Base-by-base conservation (phyloP, 1,140 invertebrate species). In the Mamestra configurata region DNA sequence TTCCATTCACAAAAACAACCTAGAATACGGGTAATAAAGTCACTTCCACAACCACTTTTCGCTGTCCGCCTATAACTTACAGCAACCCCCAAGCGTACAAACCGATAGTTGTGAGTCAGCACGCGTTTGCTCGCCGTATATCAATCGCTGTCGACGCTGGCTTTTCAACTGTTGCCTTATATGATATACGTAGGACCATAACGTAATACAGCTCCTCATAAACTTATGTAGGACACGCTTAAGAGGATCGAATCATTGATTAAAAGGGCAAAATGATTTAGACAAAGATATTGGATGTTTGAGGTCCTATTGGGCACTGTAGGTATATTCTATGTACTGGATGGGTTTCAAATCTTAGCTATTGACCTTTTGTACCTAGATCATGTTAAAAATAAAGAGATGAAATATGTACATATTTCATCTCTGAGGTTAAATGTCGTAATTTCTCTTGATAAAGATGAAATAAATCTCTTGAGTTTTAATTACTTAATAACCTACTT, bases 81-180 rank as follows among this genome's bases (percentile, higher is more conserved):
- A 76, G 84, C 87, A 87, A 15, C 51, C 80, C 0, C 57, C 76
- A 78, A 78, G 66, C 76, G 79, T 86, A 84, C 81, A 89, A 88
- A 82, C 80, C 86, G 82, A 90, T 92, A 92, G 87, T 93, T 93
- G 87, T 90, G 84, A 94, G 91, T 94, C 91, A 83, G 87, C 84
- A 79, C 90, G 88, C 91, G 91, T 94, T 88, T 89, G 91, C 92
- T 87, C 92, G 86, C 84, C 88, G 89, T 94, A 92, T 91, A 91
- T 92, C 91, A 93, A 91, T 90, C 85, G 86, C 90, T 93, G 91
- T 92, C 90, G 90, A 91, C 90, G 90, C 84, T 84, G 86, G 84
- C 86, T 89, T 81, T 88, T 86, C 80, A 81, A 85, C 77, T 87
- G 40, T 40, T 61, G 80, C 86, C 84, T 85, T 87, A 88, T 87